Conservation (phyloP, 2,888 invertebrate genomes). For the Cordilura impudica region DNA sequence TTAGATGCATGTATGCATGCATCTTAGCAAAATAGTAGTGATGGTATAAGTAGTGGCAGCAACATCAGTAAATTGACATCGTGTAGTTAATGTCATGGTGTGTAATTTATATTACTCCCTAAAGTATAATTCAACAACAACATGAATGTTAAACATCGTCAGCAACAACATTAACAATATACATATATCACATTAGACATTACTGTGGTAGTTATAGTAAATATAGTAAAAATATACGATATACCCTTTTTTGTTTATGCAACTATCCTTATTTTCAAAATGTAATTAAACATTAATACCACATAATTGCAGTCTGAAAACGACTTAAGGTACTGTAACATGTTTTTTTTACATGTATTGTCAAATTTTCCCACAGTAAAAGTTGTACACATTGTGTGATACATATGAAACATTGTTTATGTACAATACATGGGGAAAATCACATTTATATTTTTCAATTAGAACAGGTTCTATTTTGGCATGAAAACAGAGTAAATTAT, state of each 20-base stretch:
- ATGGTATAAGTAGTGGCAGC: slow-evolving; percentile 6
- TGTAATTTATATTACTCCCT: slow-evolving; percentile 60
- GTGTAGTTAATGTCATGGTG: slow-evolving; percentile 54
- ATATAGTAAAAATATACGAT: slow-evolving; percentile 14
- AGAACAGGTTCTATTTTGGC: too few relatives aligned
- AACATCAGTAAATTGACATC: slow-evolving; percentile 51
- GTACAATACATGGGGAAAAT: too few relatives aligned
- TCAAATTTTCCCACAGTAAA: too few relatives aligned
- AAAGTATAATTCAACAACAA: slow-evolving; percentile 57
- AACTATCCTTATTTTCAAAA: background rate
- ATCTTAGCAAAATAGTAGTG: background rate
- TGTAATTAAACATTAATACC: too few relatives aligned
- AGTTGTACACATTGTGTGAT: too few relatives aligned
- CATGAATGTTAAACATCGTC: slow-evolving; percentile 38
- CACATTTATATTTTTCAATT: too few relatives aligned
- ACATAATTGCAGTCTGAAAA: too few relatives aligned
- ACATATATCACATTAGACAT: slow-evolving; percentile 18
- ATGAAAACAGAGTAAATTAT: too few relatives aligned
- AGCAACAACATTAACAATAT: slow-evolving; percentile 12
- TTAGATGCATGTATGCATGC: background rate
- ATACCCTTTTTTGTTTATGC: background rate
- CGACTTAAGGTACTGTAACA: too few relatives aligned
- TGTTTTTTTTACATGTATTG: too few relatives aligned
- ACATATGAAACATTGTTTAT: too few relatives aligned
- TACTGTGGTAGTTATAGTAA: slow-evolving; percentile 13